Evolutionary conservation across 2,888 invertebrate genomes (phyloP).

Genomic region (Brassicogethes aeneus): DNA sequence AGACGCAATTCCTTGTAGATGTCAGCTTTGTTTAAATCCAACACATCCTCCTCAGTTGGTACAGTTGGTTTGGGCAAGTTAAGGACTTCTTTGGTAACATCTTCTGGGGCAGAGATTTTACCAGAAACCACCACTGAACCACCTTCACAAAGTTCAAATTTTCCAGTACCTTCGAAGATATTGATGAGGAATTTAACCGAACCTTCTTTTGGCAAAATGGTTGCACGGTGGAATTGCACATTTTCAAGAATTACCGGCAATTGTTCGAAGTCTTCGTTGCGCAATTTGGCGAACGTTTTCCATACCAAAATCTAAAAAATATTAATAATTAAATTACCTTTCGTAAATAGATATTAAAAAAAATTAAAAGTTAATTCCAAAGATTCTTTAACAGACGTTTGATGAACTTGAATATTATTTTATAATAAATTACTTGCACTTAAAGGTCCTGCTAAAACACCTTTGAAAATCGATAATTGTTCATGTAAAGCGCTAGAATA

Average conservation of each 20-base stretch:
- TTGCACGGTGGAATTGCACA: slow-evolving; percentile 86
- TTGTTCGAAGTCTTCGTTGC: slow-evolving; percentile 63
- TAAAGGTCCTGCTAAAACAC: too few species aligned
- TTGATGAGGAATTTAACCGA: slow-evolving; percentile 73
- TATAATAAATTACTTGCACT: too few species aligned
- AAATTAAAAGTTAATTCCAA: too few species aligned
- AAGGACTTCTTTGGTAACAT: slow-evolving; percentile 54
- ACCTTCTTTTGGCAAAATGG: slow-evolving; percentile 80
- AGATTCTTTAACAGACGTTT: too few species aligned
- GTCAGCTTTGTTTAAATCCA: slow-evolving; percentile 56
- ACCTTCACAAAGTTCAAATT: slow-evolving; percentile 86
- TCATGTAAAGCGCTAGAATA: too few species aligned
- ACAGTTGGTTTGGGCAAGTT: slow-evolving; percentile 41
- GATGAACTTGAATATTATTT: too few species aligned
- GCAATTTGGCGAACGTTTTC: slow-evolving; percentile 77
- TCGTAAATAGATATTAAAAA: too few species aligned
- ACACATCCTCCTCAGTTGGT: slow-evolving; percentile 37
- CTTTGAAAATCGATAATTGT: too few species aligned
- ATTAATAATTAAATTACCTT: too few species aligned
- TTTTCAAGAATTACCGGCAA: slow-evolving; percentile 83
- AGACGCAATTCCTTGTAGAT: slow-evolving; percentile 81
- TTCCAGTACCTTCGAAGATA: slow-evolving; percentile 72
- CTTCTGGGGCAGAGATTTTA: slow-evolving; percentile 56
- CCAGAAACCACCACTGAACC: slow-evolving; percentile 79
- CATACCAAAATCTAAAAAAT: slow-evolving; percentile 61